Conservation (phyloP, 1,140 invertebrate species). For the Trichomalopsis sarcophagae region DNA sequence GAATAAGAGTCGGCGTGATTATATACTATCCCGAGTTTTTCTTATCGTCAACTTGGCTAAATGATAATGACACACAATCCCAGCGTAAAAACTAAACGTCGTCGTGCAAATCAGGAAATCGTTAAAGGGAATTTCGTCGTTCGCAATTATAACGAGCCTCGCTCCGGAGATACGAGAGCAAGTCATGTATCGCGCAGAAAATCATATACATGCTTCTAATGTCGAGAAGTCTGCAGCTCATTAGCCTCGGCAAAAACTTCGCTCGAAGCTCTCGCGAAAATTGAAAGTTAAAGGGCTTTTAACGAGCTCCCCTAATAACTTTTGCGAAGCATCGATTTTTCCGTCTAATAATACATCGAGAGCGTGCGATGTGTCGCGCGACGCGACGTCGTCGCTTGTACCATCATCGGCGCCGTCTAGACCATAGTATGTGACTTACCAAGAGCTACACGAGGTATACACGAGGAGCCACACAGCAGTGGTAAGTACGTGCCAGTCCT, state of each 20-base stretch:
- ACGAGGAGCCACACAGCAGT: too few species aligned
- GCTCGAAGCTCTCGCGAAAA: conserved; percentile 3
- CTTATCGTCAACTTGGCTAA: neutral
- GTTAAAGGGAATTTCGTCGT: conserved; percentile 15
- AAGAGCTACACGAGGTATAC: neutral
- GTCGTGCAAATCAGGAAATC: neutral
- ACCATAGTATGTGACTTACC: neutral
- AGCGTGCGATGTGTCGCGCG: neutral
- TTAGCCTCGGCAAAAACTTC: neutral
- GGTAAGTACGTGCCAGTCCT: too few species aligned
- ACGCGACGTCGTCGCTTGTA: neutral
- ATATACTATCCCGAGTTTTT: neutral
- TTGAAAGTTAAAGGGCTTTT: conserved; percentile 45
- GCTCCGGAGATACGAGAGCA: too few species aligned
- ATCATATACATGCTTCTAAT: neutral
- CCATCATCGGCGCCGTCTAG: neutral
- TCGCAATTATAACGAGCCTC: neutral
- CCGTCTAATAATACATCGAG: neutral
- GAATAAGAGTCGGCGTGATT: neutral
- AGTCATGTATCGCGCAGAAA: neutral
- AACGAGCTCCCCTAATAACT: conserved; percentile 12
- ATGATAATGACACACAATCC: neutral
- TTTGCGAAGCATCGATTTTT: neutral
- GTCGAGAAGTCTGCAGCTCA: conserved; percentile 27
- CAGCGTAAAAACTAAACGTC: neutral